Conservation (phyloP, 2,113 vertebrate species). For the Orientallactaga bullata region DNA sequence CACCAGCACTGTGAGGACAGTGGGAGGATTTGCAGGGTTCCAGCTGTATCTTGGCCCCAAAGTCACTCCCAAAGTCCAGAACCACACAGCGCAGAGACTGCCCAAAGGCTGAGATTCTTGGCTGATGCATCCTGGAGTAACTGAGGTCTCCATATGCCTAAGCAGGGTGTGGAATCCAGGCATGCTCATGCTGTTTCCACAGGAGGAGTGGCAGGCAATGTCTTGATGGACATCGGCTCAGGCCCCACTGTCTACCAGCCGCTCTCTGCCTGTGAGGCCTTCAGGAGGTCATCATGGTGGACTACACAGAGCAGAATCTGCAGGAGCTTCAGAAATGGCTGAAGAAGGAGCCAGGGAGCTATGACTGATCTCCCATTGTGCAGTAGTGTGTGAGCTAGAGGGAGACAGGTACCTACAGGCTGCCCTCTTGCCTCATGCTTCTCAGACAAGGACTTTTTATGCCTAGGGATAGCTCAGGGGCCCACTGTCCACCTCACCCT, state of each 20-base stretch:
- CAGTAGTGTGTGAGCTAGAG: conserved; percentile 66
- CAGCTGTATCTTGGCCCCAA: background rate
- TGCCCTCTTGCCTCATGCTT: background rate
- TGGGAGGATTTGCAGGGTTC: background rate
- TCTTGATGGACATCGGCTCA: conserved; percentile 64
- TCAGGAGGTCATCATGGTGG: conserved; percentile 75
- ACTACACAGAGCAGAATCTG: conserved; percentile 70
- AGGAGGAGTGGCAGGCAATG: conserved; percentile 47
- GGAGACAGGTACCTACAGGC: conserved; percentile 42
- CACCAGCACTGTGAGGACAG: too few relatives aligned
- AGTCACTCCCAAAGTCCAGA: background rate
- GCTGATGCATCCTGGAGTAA: too few relatives aligned
- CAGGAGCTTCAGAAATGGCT: conserved; percentile 76
- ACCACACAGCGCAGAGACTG: background rate
- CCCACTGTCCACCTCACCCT: background rate
- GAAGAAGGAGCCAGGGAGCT: conserved; percentile 29
- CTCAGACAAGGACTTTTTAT: background rate
- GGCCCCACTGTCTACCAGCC: conserved; percentile 82
- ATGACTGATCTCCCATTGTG: conserved; percentile 45
- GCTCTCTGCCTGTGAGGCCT: conserved; percentile 77
- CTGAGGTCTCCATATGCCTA: background rate
- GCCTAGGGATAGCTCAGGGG: background rate
- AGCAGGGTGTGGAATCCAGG: background rate
- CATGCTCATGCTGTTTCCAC: background rate
- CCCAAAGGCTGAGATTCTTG: background rate